Conservation (phyloP, 1,140 invertebrate genomes). For the Venustaconcha ellipsiformis region DNA sequence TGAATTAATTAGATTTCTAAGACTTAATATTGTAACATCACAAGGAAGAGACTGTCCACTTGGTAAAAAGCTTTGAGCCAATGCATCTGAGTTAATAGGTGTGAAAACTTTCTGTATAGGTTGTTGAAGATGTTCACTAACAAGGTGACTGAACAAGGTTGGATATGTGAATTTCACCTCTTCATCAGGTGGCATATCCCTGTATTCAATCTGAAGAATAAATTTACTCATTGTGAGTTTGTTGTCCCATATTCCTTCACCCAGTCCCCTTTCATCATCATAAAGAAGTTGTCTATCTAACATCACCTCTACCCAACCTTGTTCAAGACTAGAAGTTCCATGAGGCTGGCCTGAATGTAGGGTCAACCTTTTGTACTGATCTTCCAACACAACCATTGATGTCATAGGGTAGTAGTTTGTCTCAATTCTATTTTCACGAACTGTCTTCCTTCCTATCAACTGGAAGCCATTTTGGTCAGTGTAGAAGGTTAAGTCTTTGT, state of each 20-base stretch:
- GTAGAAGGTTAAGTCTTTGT: conserved; percentile 77
- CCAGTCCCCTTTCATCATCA: conserved; percentile 94
- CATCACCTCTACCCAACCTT: conserved; percentile 91
- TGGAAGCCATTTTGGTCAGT: conserved; percentile 97
- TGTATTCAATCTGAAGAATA: conserved; percentile 51
- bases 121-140: conserved; percentile 52
- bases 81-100: conserved; percentile 45
- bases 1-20: conserved; percentile 51
- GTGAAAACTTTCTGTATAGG: conserved; percentile 48
- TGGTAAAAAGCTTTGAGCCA: conserved; percentile 36
- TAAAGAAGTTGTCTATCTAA: conserved; percentile 91
- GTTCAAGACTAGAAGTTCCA: conserved; percentile 54
- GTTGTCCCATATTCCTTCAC: conserved; percentile 92
- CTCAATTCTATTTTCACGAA: conserved; percentile 76
- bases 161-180: conserved; percentile 37
- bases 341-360: conserved; percentile 61
- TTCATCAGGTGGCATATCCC: conserved; percentile 1
- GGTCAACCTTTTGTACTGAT: conserved; percentile 47
- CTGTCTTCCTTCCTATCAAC: conserved; percentile 76
- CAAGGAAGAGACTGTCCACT: conserved; percentile 46
- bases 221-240: conserved; percentile 53
- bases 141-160: conserved; percentile 42
- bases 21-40: conserved; percentile 50
- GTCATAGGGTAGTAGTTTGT: conserved; percentile 97
- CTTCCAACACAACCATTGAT: conserved; percentile 88